Conservation (phyloP, 2,113 vertebrate species). For the Acanthochromis polyacanthus region DNA sequence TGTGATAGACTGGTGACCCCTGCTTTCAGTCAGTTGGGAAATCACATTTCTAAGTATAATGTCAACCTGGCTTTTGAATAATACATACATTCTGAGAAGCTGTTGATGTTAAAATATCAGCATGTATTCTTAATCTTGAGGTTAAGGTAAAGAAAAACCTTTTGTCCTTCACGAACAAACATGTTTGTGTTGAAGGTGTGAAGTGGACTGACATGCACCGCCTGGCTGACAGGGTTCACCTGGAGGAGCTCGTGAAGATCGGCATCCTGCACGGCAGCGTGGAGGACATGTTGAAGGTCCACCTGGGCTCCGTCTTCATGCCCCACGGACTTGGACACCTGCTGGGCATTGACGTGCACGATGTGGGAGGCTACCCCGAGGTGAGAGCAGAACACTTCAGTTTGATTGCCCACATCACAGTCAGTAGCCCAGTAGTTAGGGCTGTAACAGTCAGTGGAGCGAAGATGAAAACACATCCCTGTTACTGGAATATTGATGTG, state of each 20-base stretch:
- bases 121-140: too few relatives aligned
- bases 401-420: background rate
- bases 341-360: conserved; percentile 96
- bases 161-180: background rate
- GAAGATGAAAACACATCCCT: background rate
- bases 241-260: conserved; percentile 92
- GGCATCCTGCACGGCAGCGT: conserved; percentile 89
- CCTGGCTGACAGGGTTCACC: conserved; percentile 91
- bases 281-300: conserved; percentile 94
- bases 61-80: too few relatives aligned
- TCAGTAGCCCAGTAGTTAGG: background rate
- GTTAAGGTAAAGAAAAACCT: too few relatives aligned
- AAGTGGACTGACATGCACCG: conserved; percentile 96
- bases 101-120: too few relatives aligned
- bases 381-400: conserved; percentile 66
- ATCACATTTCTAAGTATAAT: too few relatives aligned
- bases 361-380: conserved; percentile 97
- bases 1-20: too few relatives aligned
- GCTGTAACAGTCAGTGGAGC: background rate
- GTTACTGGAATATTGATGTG: conserved; percentile 29
- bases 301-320: conserved; percentile 95
- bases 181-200: conserved; percentile 84
- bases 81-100: too few relatives aligned
- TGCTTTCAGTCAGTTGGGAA: too few relatives aligned
- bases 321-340: conserved; percentile 97